A percentile compares a stretch with the other conserved stretches of the same genome.
phyloP scores from a whole-genome alignment of 2,113 vertebrate genomes.

The Tautogolabrus adspersus region DNA sequence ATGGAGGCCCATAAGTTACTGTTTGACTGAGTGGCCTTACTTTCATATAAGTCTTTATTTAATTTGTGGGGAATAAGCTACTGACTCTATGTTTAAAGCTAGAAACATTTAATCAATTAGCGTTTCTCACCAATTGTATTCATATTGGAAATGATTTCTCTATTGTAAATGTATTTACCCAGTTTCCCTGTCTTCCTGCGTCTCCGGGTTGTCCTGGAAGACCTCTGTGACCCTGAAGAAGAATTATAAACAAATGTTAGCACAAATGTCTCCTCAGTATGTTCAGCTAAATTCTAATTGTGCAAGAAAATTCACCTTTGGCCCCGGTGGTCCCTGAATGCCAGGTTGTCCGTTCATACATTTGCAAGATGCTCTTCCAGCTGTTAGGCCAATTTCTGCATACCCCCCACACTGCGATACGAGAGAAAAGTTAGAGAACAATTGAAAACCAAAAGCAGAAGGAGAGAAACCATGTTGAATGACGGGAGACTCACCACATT shows the following conservation, averaged over 20 bases:
- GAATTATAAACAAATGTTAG: slow-evolving; percentile 27
- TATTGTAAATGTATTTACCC: slow-evolving; percentile 65
- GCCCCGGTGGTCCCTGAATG: slow-evolving; percentile 64
- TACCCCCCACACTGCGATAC: slow-evolving; percentile 75
- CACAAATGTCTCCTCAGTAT: not conserved
- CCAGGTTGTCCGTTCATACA: slow-evolving; percentile 78
- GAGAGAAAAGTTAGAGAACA: slow-evolving; percentile 7
- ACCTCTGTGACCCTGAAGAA: slow-evolving; percentile 83
- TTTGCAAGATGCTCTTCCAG: slow-evolving; percentile 73
- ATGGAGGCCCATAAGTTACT: no score
- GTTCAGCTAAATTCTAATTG: not conserved
- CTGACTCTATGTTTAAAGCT: no score
- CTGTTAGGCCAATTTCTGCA: slow-evolving; percentile 77
- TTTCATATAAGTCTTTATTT: no score
- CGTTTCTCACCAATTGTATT: no score
- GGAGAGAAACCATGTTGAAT: not conserved
- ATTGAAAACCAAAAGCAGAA: not conserved
- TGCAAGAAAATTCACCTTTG: slow-evolving; percentile 70
- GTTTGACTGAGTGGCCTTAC: no score
- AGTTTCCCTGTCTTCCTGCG: slow-evolving; percentile 75
- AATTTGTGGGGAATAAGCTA: no score
- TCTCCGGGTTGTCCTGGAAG: slow-evolving; percentile 77
- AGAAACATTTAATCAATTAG: no score
- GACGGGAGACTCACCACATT: slow-evolving; percentile 71
- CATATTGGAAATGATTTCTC: no score